Percentiles rank a stretch among this genome's conserved stretches.
Evolutionary conservation across 2,797 vertebrate species (phyloP).

Genomic region (Sebastes ruberrimus): DNA sequence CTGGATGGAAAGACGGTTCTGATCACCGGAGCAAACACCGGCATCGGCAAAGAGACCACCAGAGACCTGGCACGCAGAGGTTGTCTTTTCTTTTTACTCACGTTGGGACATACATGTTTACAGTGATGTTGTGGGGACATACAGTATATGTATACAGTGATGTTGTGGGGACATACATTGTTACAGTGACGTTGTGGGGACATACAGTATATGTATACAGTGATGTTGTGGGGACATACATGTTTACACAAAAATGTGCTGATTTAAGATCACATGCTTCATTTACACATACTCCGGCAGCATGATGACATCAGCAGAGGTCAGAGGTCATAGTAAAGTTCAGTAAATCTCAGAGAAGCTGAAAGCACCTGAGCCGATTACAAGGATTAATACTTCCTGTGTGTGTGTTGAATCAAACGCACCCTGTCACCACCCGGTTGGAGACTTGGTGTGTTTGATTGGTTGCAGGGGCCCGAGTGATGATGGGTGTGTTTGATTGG

Average conservation of each 20-base stretch:
- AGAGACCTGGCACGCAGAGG: conserved; percentile 87
- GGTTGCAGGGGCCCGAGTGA: not conserved
- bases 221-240: not conserved
- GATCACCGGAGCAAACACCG: conserved; percentile 91
- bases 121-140: not conserved
- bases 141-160: too few relatives aligned
- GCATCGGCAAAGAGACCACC: conserved; percentile 93
- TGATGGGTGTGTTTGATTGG: not conserved
- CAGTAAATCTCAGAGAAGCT: not conserved
- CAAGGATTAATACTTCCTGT: not conserved
- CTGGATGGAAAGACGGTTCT: conserved; percentile 89
- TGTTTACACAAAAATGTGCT: not conserved
- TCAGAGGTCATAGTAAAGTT: not conserved
- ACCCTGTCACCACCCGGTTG: not conserved
- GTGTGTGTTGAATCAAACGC: not conserved
- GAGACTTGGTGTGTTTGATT: not conserved
- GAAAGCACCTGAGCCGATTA: conserved; percentile 15
- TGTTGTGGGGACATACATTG: not conserved
- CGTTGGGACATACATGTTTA: not conserved
- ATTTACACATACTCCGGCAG: not conserved
- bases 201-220: not conserved
- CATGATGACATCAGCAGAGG: not conserved
- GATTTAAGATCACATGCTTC: not conserved
- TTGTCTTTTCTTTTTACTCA: too few relatives aligned
- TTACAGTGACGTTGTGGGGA: not conserved